Percentiles rank a stretch among this genome's conserved stretches.
These are phyloP conservation scores for Zaprionus africanus DNA, from an alignment of 1,140 invertebrate species.

Conservation along the genomic window DNA sequence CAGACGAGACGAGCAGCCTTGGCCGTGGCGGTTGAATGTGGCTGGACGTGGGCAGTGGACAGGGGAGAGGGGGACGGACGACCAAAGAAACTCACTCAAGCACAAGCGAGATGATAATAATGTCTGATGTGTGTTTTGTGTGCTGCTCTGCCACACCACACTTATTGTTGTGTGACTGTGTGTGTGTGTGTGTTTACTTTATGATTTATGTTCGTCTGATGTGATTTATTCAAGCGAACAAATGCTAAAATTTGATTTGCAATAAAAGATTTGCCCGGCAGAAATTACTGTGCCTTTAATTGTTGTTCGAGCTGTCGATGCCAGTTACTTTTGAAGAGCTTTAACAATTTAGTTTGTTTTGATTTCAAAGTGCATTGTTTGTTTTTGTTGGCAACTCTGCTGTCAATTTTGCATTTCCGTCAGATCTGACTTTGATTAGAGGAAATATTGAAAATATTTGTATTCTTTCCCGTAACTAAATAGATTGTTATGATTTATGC, in stretches of 20 bases:
- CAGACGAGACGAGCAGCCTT: constrained; percentile 51
- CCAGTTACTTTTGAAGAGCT: neutral
- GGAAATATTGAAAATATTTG: no score
- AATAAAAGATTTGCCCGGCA: constrained; percentile 57
- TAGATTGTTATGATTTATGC: no score
- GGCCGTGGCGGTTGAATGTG: constrained; percentile 48
- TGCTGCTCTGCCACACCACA: constrained; percentile 48
- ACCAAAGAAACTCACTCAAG: constrained; percentile 79
- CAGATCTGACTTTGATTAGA: no score
- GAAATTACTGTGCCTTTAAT: constrained; percentile 1
- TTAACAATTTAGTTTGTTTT: constrained; percentile 43
- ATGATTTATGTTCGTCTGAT: constrained; percentile 82
- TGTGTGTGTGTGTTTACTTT: constrained; percentile 51
- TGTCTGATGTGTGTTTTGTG: constrained; percentile 81
- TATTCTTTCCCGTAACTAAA: no score
- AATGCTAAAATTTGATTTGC: constrained; percentile 79
- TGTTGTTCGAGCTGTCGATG: constrained; percentile 2
- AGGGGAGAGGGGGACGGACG: neutral
- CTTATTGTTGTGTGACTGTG: constrained; percentile 38
- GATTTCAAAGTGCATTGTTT: neutral
- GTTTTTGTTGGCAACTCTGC: no score
- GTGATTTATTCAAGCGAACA: constrained; percentile 81
- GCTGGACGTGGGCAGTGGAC: neutral
- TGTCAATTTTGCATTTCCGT: no score
- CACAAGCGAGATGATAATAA: constrained; percentile 83